Conservation (phyloP, 2,797 vertebrate species). For the Nyctalus aviator region DNA sequence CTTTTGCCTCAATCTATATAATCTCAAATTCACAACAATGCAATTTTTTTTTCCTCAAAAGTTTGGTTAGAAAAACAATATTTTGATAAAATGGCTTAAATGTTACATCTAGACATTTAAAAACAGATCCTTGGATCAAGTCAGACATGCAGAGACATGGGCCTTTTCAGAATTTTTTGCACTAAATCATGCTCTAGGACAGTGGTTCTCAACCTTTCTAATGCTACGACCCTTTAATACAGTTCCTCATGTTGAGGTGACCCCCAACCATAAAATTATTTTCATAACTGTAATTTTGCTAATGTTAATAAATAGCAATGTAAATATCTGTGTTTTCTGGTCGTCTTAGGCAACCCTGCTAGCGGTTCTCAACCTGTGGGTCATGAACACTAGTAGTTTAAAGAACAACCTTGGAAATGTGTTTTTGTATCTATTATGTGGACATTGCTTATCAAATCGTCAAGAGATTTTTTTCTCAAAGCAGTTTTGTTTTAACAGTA, state of each 20-base stretch:
- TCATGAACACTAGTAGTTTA: background rate
- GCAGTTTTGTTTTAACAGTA: conserved; percentile 24
- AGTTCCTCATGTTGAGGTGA: no score
- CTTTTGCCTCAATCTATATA: background rate
- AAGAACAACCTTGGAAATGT: conserved; percentile 42
- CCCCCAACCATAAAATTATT: no score
- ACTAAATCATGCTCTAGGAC: background rate
- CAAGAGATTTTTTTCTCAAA: conserved; percentile 18
- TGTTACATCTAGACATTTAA: background rate
- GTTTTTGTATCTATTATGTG: background rate
- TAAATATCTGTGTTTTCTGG: no score
- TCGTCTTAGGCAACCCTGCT: no score
- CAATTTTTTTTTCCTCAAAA: conserved; percentile 57
- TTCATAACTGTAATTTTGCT: no score
- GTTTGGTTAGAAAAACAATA: conserved; percentile 25
- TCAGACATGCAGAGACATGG: background rate
- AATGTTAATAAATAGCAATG: no score
- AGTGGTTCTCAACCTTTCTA: no score
- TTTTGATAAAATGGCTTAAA: conserved; percentile 49
- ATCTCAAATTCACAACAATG: background rate
- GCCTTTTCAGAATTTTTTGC: conserved; percentile 9
- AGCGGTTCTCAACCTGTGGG: no score
- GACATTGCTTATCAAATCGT: background rate
- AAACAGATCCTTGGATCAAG: conserved; percentile 24
- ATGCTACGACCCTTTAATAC: no score